phyloP scores from a whole-genome alignment of 2,113 vertebrate species.

The Bufo gargarizans region DNA sequence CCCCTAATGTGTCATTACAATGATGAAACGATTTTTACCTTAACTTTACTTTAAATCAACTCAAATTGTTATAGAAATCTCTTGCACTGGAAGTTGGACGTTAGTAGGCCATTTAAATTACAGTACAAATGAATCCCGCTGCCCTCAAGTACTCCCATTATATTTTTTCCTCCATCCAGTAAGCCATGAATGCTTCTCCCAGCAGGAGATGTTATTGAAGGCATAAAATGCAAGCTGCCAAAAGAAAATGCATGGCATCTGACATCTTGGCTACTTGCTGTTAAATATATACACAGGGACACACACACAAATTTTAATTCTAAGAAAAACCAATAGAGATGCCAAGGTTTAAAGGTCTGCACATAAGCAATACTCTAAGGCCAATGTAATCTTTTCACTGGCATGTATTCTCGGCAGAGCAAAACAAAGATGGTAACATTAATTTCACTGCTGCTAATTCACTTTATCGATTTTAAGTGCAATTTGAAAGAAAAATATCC shows the following conservation, averaged over 20 bases:
- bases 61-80: not conserved
- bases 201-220: conserved; percentile 50
- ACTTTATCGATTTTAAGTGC: not conserved
- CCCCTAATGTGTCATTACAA: not conserved
- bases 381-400: conserved; percentile 22
- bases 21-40: not conserved
- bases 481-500: not conserved
- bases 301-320: conserved; percentile 33
- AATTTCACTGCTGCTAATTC: conserved; percentile 7
- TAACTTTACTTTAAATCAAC: not conserved
- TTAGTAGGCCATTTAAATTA: conserved; percentile 29
- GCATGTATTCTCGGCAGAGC: not conserved
- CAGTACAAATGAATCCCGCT: conserved; percentile 33
- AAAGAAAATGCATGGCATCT: conserved; percentile 54
- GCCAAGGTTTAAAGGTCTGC: conserved; percentile 31
- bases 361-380: conserved; percentile 34
- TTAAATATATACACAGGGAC: conserved; percentile 36
- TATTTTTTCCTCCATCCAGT: conserved; percentile 28
- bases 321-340: conserved; percentile 46
- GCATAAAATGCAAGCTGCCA: conserved; percentile 47
- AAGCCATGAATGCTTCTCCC: conserved; percentile 51
- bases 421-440: conserved; percentile 4
- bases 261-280: conserved; percentile 47
- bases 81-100: conserved; percentile 27
- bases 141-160: conserved; percentile 10